phyloP scores from a whole-genome alignment of 2,888 invertebrate genomes.

The Eustalomyia histrio region DNA sequence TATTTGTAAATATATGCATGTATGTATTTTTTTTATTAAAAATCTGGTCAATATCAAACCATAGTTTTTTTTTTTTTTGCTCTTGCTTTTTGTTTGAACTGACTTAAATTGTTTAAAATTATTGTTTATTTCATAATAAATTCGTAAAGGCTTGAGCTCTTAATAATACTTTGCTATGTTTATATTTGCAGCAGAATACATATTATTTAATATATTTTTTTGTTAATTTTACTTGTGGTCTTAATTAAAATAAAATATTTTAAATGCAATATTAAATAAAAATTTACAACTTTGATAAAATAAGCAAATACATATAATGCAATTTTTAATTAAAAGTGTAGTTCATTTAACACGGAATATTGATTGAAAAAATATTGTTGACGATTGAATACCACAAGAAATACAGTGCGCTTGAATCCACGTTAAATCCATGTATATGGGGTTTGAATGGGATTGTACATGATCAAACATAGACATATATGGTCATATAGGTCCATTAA shows the following conservation, averaged over 20 bases:
- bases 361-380: too few species aligned
- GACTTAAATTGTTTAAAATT: constrained; percentile 46
- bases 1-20: background rate
- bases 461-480: too few species aligned
- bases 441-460: too few species aligned
- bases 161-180: background rate
- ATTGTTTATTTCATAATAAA: constrained; percentile 45
- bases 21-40: constrained; percentile 42
- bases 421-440: too few species aligned
- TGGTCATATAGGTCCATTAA: too few species aligned
- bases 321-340: background rate
- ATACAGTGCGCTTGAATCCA: too few species aligned
- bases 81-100: constrained; percentile 9
- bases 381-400: too few species aligned
- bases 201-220: too few species aligned
- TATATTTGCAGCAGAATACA: background rate
- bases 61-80: background rate
- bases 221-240: background rate
- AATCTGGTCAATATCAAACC: constrained; percentile 45
- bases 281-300: background rate
- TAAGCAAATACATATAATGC: background rate
- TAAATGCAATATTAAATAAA: background rate
- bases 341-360: too few species aligned
- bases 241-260: constrained; percentile 27
- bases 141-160: constrained; percentile 20